Evolutionary conservation across 1,140 invertebrate species (phyloP).

Genomic region (Lucilia cuprina): DNA sequence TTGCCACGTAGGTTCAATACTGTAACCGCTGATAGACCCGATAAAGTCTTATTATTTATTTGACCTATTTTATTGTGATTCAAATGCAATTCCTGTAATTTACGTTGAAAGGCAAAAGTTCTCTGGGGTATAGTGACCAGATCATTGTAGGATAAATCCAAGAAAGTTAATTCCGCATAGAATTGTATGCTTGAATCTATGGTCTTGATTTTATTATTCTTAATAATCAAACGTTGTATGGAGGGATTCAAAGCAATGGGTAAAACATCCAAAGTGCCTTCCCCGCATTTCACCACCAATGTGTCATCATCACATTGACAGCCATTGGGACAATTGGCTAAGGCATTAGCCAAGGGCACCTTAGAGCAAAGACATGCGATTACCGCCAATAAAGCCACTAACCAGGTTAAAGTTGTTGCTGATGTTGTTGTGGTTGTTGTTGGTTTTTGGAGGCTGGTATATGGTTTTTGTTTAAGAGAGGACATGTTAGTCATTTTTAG

Average conservation of each 20-base stretch:
- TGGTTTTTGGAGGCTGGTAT: not conserved
- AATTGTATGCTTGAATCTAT: constrained; percentile 87
- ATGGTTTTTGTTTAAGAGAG: not conserved
- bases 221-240: constrained; percentile 81
- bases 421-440: too few species aligned
- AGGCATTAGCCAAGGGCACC: constrained; percentile 33
- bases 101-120: constrained; percentile 80
- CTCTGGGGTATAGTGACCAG: constrained; percentile 78
- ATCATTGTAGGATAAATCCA: constrained; percentile 85
- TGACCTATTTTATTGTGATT: constrained; percentile 85
- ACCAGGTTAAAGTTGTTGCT: constrained; percentile 35
- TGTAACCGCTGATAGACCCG: constrained; percentile 77
- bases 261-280: constrained; percentile 84
- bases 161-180: constrained; percentile 81
- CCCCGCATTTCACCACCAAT: constrained; percentile 84
- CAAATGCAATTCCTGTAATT: constrained; percentile 81
- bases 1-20: constrained; percentile 84
- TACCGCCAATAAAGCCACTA: not conserved
- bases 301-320: constrained; percentile 89
- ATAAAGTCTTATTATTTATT: constrained; percentile 79
- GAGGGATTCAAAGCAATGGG: constrained; percentile 91
- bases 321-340: constrained; percentile 75
- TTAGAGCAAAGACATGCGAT: not conserved
- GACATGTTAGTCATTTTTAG: constrained; percentile 39
- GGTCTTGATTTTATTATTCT: constrained; percentile 85